phyloP scores from a whole-genome alignment of 2,888 invertebrate species.

The Ceraclea dissimilis region DNA sequence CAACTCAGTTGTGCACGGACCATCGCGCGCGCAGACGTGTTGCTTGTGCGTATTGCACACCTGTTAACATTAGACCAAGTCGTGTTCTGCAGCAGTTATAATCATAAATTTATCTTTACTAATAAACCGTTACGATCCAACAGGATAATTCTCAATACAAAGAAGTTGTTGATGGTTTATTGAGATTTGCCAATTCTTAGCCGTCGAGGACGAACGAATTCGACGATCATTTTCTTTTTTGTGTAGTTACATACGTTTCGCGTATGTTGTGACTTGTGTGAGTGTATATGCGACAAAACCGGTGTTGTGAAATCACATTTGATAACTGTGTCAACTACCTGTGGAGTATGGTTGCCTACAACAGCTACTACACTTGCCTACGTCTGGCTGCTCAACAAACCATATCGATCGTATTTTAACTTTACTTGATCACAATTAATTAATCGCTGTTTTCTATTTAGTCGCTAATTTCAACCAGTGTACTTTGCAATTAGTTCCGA shows the following conservation, averaged over 20 bases:
- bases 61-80: no score
- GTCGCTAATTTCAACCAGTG: no score
- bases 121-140: neutral
- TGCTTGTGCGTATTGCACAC: neutral
- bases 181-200: no score
- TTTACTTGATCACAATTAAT: neutral
- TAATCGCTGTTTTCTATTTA: no score
- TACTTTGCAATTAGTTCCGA: no score
- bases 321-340: slow-evolving; percentile 20
- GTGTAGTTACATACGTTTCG: neutral
- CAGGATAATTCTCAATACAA: neutral
- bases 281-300: slow-evolving; percentile 8
- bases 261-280: neutral
- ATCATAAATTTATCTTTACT: neutral
- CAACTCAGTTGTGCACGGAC: slow-evolving; percentile 7
- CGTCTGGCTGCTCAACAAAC: slow-evolving; percentile 1
- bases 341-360: slow-evolving; percentile 5
- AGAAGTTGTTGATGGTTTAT: no score
- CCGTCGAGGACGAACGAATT: no score
- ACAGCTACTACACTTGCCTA: neutral
- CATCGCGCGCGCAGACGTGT: slow-evolving; percentile 8
- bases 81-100: no score
- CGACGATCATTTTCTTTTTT: neutral
- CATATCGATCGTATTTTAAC: slow-evolving; percentile 4
- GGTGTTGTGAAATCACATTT: slow-evolving; percentile 16